Conservation (phyloP, 2,113 vertebrate genomes). For the human region DNA sequence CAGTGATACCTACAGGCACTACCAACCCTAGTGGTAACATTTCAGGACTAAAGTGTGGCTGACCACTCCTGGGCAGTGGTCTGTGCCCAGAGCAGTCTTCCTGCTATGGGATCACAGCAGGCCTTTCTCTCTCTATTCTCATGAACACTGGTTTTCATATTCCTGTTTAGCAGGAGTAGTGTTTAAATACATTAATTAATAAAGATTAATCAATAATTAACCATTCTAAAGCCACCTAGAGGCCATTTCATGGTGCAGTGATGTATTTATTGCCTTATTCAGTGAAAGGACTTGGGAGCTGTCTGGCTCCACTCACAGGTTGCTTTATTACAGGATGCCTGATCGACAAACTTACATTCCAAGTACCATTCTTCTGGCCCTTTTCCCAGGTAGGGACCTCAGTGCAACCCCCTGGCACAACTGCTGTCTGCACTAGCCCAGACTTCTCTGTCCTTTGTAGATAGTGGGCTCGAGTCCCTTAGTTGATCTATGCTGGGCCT, state of each 20-base stretch:
- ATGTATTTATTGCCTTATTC: conserved; percentile 52
- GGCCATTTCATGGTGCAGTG: conserved; percentile 48
- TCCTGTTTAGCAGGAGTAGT: conserved; percentile 1
- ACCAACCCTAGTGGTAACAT: no score
- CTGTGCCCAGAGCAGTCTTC: accelerated
- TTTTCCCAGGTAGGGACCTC: neutral
- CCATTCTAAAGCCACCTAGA: conserved; percentile 65
- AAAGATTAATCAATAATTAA: conserved; percentile 74
- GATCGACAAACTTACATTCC: neutral
- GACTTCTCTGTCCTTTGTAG: neutral
- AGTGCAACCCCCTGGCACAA: neutral
- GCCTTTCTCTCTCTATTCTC: neutral
- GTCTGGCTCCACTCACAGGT: neutral
- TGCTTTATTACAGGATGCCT: neutral
- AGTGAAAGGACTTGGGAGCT: neutral
- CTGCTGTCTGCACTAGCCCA: neutral
- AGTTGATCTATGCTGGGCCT: neutral
- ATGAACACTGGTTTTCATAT: neutral
- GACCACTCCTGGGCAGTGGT: accelerated
- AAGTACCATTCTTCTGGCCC: neutral
- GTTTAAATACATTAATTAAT: conserved; percentile 69
- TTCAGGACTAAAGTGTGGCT: neutral
- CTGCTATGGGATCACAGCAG: neutral
- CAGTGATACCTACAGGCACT: neutral
- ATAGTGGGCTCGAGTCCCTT: neutral